Percentiles rank a stretch among this genome's conserved stretches.
Evolutionary conservation across 1,140 invertebrate species (phyloP).

Genomic region (Drosophila parvula): DNA sequence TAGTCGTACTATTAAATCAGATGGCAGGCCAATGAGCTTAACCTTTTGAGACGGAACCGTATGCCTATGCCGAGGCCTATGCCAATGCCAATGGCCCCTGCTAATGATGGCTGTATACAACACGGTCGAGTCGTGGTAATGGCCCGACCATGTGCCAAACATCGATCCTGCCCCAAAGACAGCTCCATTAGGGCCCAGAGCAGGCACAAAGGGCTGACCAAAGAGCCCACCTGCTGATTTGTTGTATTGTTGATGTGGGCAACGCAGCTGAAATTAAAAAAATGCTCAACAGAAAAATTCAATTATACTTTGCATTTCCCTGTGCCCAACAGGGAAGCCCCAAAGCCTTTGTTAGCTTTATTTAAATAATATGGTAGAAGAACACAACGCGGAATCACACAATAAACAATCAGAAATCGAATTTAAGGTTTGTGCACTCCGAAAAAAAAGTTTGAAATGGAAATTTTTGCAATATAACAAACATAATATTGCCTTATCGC

Average conservation of each 20-base stretch:
- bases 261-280: slow-evolving; percentile 56
- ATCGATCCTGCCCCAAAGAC: slow-evolving; percentile 36
- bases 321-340: slow-evolving; percentile 1
- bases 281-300: slow-evolving; percentile 73
- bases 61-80: slow-evolving; percentile 1
- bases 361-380: slow-evolving; percentile 40
- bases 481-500: too few species aligned
- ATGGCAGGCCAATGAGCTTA: slow-evolving; percentile 41
- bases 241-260: slow-evolving; percentile 29
- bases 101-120: slow-evolving; percentile 43
- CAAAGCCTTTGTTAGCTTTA: slow-evolving; percentile 20
- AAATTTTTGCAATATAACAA: too few species aligned
- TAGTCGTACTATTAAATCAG: slow-evolving; percentile 55
- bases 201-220: slow-evolving; percentile 30
- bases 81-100: background rate
- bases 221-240: slow-evolving; percentile 42
- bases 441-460: too few species aligned
- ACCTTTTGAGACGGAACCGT: slow-evolving; percentile 32
- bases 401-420: background rate
- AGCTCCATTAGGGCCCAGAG: slow-evolving; percentile 60
- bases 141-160: slow-evolving; percentile 54
- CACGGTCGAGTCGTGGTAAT: slow-evolving; percentile 50
- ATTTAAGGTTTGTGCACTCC: background rate
- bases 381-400: background rate
- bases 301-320: slow-evolving; percentile 59